These are phyloP conservation scores for Craseonycteris thonglongyai DNA, from an alignment of 2,113 vertebrate species.

Conservation along the genomic window DNA sequence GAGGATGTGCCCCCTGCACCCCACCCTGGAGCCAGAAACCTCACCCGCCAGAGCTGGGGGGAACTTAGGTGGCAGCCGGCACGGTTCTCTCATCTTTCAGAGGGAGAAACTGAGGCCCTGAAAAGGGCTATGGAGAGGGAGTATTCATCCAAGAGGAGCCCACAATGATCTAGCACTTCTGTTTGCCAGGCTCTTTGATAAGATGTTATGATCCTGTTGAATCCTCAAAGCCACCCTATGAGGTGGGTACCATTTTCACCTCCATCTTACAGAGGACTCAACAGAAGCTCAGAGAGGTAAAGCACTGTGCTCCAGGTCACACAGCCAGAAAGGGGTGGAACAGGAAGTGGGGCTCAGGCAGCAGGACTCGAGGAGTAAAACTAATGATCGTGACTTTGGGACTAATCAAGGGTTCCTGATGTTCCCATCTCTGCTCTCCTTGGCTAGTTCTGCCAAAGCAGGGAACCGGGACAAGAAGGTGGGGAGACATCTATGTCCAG, in stretches of 20 bases:
- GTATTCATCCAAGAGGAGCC: fast-evolving
- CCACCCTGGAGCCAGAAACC: not conserved
- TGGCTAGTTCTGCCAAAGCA: not conserved
- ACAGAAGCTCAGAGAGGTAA: not conserved
- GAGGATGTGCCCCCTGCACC: not conserved
- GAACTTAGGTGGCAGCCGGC: not conserved
- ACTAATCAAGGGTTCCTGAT: not conserved
- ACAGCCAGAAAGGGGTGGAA: not conserved
- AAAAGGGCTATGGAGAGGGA: not conserved
- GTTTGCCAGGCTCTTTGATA: too few species aligned
- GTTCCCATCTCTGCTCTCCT: not conserved
- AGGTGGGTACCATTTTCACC: not conserved
- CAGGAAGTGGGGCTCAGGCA: not conserved
- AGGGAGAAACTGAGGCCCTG: not conserved
- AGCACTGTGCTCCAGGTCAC: not conserved
- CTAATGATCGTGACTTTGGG: not conserved
- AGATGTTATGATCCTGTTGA: not conserved
- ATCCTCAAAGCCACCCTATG: not conserved
- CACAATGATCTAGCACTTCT: not conserved
- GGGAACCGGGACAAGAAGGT: not conserved
- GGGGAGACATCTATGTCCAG: not conserved
- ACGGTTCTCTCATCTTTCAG: not conserved
- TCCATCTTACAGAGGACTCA: not conserved
- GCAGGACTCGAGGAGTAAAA: not conserved
- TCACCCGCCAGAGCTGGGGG: not conserved